A percentile compares a stretch with the other conserved stretches of the same genome.
Conservation (phyloP, 2,113 vertebrate species). For the Hippotragus niger region DNA sequence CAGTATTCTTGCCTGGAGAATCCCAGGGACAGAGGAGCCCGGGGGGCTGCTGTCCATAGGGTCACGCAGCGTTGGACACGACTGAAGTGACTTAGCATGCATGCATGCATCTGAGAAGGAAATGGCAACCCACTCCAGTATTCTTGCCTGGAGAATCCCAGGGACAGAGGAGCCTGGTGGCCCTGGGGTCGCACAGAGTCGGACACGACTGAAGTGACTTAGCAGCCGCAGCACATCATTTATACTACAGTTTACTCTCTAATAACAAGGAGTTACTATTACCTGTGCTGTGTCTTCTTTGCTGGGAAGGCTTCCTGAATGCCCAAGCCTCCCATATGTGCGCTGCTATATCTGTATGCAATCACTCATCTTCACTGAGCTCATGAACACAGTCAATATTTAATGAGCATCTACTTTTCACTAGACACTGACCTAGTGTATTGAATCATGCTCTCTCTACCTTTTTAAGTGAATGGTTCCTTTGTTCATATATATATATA, state of each 20-base stretch:
- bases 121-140: not conserved
- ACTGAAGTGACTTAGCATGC: not conserved
- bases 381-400: not conserved
- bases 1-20: not conserved
- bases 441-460: not conserved
- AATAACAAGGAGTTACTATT: not conserved
- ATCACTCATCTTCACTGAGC: not conserved
- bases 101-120: too few relatives aligned
- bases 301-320: not conserved
- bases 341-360: not conserved
- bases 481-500: not conserved
- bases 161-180: not conserved
- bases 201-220: rapidly evolving
- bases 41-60: not conserved
- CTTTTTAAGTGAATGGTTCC: not conserved
- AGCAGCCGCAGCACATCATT: not conserved
- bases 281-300: not conserved
- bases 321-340: not conserved
- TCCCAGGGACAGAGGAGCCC: too few relatives aligned
- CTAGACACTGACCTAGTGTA: not conserved
- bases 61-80: not conserved
- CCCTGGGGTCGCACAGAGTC: not conserved
- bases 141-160: not conserved
- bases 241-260: not conserved
- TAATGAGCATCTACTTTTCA: not conserved